These are phyloP conservation scores for Nezara viridula DNA, from an alignment of 2,888 invertebrate species.

Conservation along the genomic window DNA sequence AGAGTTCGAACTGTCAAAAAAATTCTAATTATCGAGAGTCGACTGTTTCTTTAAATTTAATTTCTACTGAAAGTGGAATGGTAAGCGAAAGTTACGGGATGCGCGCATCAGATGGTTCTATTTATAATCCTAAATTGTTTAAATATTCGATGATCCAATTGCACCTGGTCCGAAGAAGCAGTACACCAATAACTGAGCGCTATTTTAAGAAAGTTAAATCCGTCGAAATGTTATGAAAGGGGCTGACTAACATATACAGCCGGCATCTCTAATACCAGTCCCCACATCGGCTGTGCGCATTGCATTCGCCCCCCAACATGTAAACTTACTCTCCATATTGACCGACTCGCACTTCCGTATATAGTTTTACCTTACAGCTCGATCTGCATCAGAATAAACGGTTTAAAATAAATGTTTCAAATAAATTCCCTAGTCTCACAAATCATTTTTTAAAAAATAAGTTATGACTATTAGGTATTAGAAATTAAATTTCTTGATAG, in stretches of 20 bases:
- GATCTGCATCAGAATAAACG: background rate
- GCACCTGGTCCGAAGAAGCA: background rate
- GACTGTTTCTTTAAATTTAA: too few species aligned
- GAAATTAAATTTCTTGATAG: too few species aligned
- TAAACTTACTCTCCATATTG: background rate
- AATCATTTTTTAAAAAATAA: too few species aligned
- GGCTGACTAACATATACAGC: background rate
- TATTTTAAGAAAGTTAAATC: slow-evolving; percentile 3
- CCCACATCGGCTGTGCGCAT: background rate
- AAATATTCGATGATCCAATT: too few species aligned
- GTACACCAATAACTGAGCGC: background rate
- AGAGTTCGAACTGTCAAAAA: too few species aligned
- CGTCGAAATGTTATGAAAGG: background rate
- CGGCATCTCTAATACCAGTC: background rate
- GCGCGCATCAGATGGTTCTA: too few species aligned
- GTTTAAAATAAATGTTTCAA: background rate
- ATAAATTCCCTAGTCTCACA: too few species aligned
- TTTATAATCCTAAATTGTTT: too few species aligned
- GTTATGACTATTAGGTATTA: too few species aligned
- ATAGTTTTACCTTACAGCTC: background rate
- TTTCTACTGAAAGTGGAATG: too few species aligned
- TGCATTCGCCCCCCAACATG: background rate
- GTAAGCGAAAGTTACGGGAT: too few species aligned
- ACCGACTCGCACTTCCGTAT: background rate
- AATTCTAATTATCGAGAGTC: too few species aligned